A percentile compares a stretch with the other conserved stretches of the same genome.
Conservation (phyloP, 1,140 invertebrate species). For the Panagrolaimus sp. region DNA sequence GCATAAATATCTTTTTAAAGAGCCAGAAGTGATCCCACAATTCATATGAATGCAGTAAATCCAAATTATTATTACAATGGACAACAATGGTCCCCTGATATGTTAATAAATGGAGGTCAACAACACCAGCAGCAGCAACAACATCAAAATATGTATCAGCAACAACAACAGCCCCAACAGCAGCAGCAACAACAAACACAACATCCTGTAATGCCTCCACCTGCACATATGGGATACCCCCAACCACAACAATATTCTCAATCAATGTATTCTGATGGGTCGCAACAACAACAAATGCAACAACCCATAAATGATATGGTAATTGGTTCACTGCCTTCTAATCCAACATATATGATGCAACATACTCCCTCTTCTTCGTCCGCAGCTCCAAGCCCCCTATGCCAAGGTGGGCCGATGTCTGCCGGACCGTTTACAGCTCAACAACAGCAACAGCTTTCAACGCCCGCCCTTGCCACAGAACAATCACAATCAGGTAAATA, state of each 20-base stretch:
- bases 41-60: constrained; percentile 39
- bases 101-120: not conserved
- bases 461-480: constrained; percentile 15
- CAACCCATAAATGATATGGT: not conserved
- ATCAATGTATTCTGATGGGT: not conserved
- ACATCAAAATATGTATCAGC: not conserved
- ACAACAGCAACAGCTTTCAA: not conserved
- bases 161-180: not conserved
- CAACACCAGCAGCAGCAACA: constrained; percentile 5
- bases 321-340: no score
- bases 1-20: not conserved
- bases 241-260: no score
- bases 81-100: constrained; percentile 5
- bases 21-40: constrained; percentile 44
- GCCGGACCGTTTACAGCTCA: not conserved
- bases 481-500: no score
- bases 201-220: no score
- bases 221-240: no score
- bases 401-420: not conserved
- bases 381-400: not conserved
- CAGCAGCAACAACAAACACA: not conserved
- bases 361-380: not conserved
- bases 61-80: constrained; percentile 17
- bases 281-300: constrained; percentile 19
- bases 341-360: not conserved